phyloP scores from a whole-genome alignment of 1,140 invertebrate genomes.

The Reticulitermes speratus region DNA sequence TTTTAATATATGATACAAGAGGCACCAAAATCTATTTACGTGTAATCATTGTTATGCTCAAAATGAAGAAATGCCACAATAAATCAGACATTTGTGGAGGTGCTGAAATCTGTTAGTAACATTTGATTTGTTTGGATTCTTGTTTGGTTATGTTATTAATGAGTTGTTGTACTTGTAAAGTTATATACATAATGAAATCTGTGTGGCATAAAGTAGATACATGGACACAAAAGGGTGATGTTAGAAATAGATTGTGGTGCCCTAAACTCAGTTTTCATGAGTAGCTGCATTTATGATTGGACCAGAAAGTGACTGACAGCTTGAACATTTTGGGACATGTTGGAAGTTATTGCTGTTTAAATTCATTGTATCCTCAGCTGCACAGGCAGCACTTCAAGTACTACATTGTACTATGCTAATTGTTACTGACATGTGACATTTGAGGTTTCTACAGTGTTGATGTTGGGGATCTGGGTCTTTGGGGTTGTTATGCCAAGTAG shows the following conservation, averaged over 20 bases:
- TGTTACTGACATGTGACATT: too few species aligned
- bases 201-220: neutral
- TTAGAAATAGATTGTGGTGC: constrained; percentile 3
- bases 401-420: neutral
- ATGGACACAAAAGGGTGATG: neutral
- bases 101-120: constrained; percentile 4
- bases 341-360: neutral
- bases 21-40: neutral
- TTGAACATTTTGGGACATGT: neutral
- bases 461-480: too few species aligned
- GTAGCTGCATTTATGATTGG: neutral
- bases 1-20: neutral
- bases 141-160: constrained; percentile 17
- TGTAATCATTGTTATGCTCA: neutral
- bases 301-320: neutral
- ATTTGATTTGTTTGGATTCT: neutral
- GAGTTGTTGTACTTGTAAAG: neutral
- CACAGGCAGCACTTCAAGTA: neutral
- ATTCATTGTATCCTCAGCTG: neutral
- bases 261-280: neutral
- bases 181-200: neutral
- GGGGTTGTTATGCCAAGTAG: too few species aligned
- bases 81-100: neutral
- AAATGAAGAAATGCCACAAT: neutral
- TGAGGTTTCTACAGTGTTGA: too few species aligned